Conservation (phyloP, 1,140 invertebrate genomes). For the Octopus bimaculoides region DNA sequence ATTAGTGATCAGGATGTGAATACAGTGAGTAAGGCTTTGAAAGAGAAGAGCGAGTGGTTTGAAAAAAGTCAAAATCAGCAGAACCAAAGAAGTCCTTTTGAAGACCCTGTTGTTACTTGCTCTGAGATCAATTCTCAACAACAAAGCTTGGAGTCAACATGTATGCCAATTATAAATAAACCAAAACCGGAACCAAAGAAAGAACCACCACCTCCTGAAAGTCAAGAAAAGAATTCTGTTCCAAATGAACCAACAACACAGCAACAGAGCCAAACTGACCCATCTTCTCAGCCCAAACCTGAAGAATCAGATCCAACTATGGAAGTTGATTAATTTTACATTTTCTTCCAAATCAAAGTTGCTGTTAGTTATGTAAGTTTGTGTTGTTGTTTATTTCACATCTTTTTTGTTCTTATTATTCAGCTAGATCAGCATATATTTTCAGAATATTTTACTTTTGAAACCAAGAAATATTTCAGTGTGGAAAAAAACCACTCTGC, state of each 20-base stretch:
- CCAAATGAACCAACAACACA: conserved; percentile 17
- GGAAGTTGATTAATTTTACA: conserved; percentile 41
- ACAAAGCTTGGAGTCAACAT: conserved; percentile 67
- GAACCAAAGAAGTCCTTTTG: conserved; percentile 62
- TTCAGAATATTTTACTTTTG: no score
- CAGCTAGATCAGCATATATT: no score
- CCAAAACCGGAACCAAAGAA: conserved; percentile 71
- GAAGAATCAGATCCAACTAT: conserved; percentile 34
- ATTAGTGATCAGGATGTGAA: conserved; percentile 76
- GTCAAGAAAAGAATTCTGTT: conserved; percentile 32
- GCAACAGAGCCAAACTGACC: conserved; percentile 19
- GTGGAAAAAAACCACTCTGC: no score
- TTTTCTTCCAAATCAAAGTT: no score
- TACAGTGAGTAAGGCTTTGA: conserved; percentile 63
- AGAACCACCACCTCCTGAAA: conserved; percentile 62
- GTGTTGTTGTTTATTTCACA: no score
- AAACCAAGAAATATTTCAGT: no score
- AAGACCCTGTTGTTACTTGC: conserved; percentile 70
- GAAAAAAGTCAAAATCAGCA: conserved; percentile 69
- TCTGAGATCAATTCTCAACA: conserved; percentile 71
- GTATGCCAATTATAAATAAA: conserved; percentile 78
- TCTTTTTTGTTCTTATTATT: no score
- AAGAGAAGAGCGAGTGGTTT: conserved; percentile 68
- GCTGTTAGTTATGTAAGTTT: no score
- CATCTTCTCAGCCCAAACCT: conserved; percentile 10